Evolutionary conservation across 2,888 invertebrate species (phyloP), one percentile per base, ranked within the genome.

Genomic region (Drosophila algonquin): DNA sequence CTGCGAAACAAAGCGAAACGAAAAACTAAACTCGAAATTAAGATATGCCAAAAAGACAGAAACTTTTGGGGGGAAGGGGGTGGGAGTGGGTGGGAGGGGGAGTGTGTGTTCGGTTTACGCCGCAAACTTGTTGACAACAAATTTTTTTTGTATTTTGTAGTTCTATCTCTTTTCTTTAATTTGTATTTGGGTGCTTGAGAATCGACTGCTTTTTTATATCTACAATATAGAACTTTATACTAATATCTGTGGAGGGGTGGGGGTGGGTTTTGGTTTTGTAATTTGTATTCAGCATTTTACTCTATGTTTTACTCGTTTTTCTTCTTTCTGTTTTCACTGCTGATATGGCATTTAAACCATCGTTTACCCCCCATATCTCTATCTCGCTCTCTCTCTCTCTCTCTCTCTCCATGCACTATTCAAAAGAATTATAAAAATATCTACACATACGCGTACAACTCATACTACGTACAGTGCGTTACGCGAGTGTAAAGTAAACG

Each of bases 261-360:
- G 24, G 46, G 21, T n/a, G 21, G 24, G 12, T 18, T 30, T 60
- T 56, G 45, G 57, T 68, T 63, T 53, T 87, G 80, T 71, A 76
- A 82, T 80, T 86, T 82, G 89, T 75, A 82, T 86, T 88, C 89
- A 88, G 81, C 81, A 73, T 76, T 88, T 75, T 73, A 75, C 57
- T 67, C 54, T 56, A 18, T 58, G 56, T 51, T 52, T 54, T 70
- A 44, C 44, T 18, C 32, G 48, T 52, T 76, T 60, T 14, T 40
- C 6, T 14, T 40, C 14, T 40, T 40, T 40, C 40, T 40, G 14
- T 40, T 40, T n/a, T 6, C 14, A 40, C 14, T 40, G 86, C 89
- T 84, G 89, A 85, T 85, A 89, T 83, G 84, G 84, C 89, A 88
- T 89, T 84, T 86, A 86, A 89, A 79, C 71, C 81, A 86, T 76